Conservation (phyloP, 2,113 vertebrate species). For the Thinocorus orbignyianus region DNA sequence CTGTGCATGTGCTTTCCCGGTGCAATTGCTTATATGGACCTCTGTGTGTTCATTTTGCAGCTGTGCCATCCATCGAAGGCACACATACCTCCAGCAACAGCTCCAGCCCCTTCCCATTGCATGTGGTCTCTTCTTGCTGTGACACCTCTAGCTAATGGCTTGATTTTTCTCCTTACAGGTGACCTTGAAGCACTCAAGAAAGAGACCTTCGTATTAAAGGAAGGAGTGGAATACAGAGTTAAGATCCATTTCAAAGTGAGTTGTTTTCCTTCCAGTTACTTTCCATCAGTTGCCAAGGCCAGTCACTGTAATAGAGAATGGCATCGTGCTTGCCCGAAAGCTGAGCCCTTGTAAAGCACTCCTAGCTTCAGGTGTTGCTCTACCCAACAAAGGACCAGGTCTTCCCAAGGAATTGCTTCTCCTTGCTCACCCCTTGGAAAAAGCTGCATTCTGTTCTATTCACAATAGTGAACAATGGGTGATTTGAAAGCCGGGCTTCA, state of each 20-base stretch:
- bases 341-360: not conserved
- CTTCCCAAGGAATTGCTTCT: not conserved
- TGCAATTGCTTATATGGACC: not conserved
- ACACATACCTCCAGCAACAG: not conserved
- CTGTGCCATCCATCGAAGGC: not conserved
- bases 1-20: not conserved
- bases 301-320: not conserved
- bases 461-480: not conserved
- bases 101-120: not conserved
- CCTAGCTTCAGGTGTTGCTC: not conserved
- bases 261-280: slow-evolving; percentile 15
- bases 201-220: slow-evolving; percentile 76
- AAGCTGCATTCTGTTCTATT: not conserved
- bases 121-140: not conserved
- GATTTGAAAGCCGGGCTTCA: not conserved
- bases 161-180: slow-evolving; percentile 53
- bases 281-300: not conserved
- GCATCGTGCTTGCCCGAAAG: not conserved
- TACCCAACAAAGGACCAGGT: not conserved
- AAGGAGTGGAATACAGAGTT: slow-evolving; percentile 80
- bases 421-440: not conserved
- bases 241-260: slow-evolving; percentile 84
- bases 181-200: slow-evolving; percentile 81
- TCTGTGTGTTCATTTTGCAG: accelerated
- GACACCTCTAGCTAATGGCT: not conserved